Conservation (phyloP, 2,797 vertebrate species). For the Melanotaenia parkinsoni region DNA sequence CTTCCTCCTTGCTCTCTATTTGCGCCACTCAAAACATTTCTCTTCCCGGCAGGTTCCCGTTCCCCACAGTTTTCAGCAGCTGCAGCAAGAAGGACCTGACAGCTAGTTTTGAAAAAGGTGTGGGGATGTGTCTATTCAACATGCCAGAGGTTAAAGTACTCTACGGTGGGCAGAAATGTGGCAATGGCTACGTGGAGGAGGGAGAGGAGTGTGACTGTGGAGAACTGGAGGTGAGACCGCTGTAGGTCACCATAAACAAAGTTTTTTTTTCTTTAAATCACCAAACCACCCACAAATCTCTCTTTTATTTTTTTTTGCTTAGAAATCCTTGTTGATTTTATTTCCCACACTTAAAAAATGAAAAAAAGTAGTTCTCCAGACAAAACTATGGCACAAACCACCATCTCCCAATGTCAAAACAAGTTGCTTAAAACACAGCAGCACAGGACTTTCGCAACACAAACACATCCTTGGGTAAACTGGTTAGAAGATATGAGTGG, state of each 20-base stretch:
- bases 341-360: slow-evolving; percentile 48
- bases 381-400: slow-evolving; percentile 25
- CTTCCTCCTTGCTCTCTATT: slow-evolving; percentile 9
- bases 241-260: slow-evolving; percentile 43
- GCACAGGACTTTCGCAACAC: slow-evolving; percentile 18
- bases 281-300: slow-evolving; percentile 2
- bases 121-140: slow-evolving; percentile 98
- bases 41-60: slow-evolving; percentile 86
- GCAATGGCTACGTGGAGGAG: slow-evolving; percentile 96
- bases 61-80: slow-evolving; percentile 95
- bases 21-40: slow-evolving; percentile 22
- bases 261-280: slow-evolving; percentile 18
- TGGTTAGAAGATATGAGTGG: slow-evolving; percentile 41
- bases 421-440: slow-evolving; percentile 36
- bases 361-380: slow-evolving; percentile 11
- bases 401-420: slow-evolving; percentile 41
- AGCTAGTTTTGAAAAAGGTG: slow-evolving; percentile 93
- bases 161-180: slow-evolving; percentile 95
- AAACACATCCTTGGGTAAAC: slow-evolving; percentile 29
- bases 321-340: slow-evolving; percentile 48
- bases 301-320: slow-evolving; percentile 3
- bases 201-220: slow-evolving; percentile 98
- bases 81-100: slow-evolving; percentile 95
- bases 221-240: slow-evolving; percentile 89
- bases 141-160: slow-evolving; percentile 94